phyloP scores from a whole-genome alignment of 2,113 vertebrate genomes.

The Lophius piscatorius region DNA sequence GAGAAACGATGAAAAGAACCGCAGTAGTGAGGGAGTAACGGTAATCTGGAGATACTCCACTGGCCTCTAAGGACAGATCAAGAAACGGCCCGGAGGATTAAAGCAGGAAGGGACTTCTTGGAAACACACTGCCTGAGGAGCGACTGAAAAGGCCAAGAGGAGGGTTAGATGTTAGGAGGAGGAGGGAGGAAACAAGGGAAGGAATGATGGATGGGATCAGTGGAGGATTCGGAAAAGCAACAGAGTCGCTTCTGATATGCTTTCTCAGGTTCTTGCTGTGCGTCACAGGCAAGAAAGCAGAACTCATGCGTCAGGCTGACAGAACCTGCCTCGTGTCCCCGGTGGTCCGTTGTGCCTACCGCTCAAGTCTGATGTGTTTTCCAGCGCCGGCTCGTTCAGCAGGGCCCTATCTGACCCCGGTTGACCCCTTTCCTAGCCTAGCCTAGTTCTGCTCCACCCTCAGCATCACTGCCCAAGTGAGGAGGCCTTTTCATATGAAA shows the following conservation, averaged over 20 bases:
- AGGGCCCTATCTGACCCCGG: neutral
- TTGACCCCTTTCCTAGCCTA: neutral
- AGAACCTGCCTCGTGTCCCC: slow-evolving; percentile 10
- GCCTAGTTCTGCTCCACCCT: slow-evolving; percentile 3
- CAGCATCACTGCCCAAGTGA: neutral
- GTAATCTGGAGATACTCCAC: slow-evolving; percentile 14
- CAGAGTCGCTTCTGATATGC: slow-evolving; percentile 23
- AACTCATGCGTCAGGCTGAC: slow-evolving; percentile 31
- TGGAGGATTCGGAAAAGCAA: slow-evolving; percentile 32
- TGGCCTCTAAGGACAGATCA: slow-evolving; percentile 12
- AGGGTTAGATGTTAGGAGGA: slow-evolving; percentile 31
- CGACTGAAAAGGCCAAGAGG: slow-evolving; percentile 22
- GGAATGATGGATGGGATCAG: slow-evolving; percentile 22
- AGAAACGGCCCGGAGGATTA: slow-evolving; percentile 51
- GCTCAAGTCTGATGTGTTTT: slow-evolving; percentile 38
- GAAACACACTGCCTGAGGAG: slow-evolving; percentile 57
- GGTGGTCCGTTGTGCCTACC: slow-evolving; percentile 9
- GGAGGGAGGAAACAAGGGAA: slow-evolving; percentile 12
- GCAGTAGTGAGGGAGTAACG: slow-evolving; percentile 34
- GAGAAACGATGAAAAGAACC: slow-evolving; percentile 30
- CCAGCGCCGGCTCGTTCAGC: slow-evolving; percentile 11
- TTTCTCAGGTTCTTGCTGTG: slow-evolving; percentile 19
- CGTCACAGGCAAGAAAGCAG: slow-evolving; percentile 47
- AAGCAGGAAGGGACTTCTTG: slow-evolving; percentile 68
- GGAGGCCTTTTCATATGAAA: slow-evolving; percentile 25